Base-by-base conservation (phyloP, 2,888 invertebrate species). In the Megastigmus dorsalis region DNA sequence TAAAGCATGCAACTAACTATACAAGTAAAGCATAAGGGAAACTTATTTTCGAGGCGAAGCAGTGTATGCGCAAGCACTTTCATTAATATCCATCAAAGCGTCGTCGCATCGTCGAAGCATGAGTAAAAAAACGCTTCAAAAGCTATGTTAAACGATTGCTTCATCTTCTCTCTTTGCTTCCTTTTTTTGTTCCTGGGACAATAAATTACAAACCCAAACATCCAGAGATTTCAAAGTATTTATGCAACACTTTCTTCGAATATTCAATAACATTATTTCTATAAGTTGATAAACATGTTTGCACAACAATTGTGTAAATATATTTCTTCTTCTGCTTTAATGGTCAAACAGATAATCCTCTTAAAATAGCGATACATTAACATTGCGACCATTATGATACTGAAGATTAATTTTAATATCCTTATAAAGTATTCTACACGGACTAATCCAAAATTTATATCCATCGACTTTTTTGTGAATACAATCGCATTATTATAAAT, bases 1-100 rank as follows among this genome's bases (percentile, higher is more conserved):
- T 36, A 38, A 6, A 36, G n/a, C 50, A 28, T 59, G 36, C 48
- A 38, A 26, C 20, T 41, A 30, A n/a, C n/a, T n/a, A n/a, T n/a
- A n/a, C n/a, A n/a, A n/a, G n/a, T n/a, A n/a, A 77, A 78, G 76
- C 33, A 77, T 68, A 77, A 78, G 68, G 73, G 43, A 71, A 75
- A 60, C 13, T 72, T 69, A 28, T 54, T 65, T 65, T 41, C 60
- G 59, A 79, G 77, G 79, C 77, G 63, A 78, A 79, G 79, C 79
- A 72, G 76, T 77, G 73, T 77, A 76, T 75, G 78, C 72, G 73
- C 77, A 80, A 79, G 78, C 78, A 77, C 52, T 69, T 74, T 77
- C 70, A 65, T 77, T 74, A 65, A 54, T 70, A 54, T 62, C 30
- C 57, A 59, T 70, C 54, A 60, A 70, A 60, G 48, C 52, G 30